Base-by-base conservation (phyloP, 2,888 invertebrate genomes). In the Panorpa germanica region DNA sequence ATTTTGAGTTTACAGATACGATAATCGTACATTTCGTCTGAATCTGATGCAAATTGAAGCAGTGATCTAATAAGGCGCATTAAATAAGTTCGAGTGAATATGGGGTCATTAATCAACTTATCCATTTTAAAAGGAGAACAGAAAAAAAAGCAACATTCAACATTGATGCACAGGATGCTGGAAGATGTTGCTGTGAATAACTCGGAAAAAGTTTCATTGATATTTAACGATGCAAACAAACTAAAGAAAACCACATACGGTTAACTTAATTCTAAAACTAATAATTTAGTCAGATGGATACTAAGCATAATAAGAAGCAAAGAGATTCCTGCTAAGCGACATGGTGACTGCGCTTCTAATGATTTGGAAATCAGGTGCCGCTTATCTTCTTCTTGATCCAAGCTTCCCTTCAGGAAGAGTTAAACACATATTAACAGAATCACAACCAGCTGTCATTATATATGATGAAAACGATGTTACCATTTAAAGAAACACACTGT, bases 301-400 rank as follows among this genome's bases (percentile, higher is more conserved):
- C 42, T 52, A 2, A 39, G 45, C 11, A 14, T 12, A 8, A 19
- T n/a, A n/a, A n/a, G n/a, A n/a, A n/a, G n/a, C n/a, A n/a, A n/a
- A n/a, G n/a, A n/a, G n/a, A n/a, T n/a, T n/a, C n/a, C n/a, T n/a
- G n/a, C n/a, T n/a, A n/a, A n/a, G n/a, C n/a, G n/a, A n/a, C n/a
- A n/a, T n/a, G n/a, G n/a, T n/a, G n/a, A 57, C 66, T 17, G 55
- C 71, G 0, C 52, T 88, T 12, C 49, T 86, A 35, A 69, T 78
- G 1, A 67, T 75, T 29, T 71, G 81, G 67, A 83, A 85, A 53
- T 61, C 75, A 0, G 85, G 86, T 0, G 78, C 76, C 10, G 77
- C 83, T 1, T 88, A 88, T 52, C 57, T 86, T 30, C 86, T 86
- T 0, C 59, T 88, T 41, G 85, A 85, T 46, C 68, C 71, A 0